Evolutionary conservation across 2,113 vertebrate genomes (phyloP).

Genomic region (Saimiri boliviensis): DNA sequence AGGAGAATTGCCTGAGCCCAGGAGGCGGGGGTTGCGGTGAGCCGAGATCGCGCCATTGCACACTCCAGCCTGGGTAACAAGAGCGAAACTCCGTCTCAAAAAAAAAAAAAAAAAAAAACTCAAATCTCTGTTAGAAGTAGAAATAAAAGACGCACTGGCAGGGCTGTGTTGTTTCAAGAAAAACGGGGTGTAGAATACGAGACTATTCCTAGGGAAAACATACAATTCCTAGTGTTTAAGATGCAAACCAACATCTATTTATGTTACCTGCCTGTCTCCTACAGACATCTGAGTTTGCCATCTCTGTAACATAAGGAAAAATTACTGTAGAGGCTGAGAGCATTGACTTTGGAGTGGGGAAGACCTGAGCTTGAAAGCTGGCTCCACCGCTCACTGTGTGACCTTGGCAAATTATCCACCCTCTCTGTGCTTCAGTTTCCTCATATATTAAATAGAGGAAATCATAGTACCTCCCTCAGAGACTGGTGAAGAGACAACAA

Average conservation of each 20-base stretch:
- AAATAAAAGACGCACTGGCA: not conserved
- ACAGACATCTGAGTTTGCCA: not conserved
- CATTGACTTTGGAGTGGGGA: not conserved
- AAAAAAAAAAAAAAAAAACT: too few species aligned
- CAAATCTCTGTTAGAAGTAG: not conserved
- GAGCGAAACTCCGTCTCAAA: too few species aligned
- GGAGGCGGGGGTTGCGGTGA: too few species aligned
- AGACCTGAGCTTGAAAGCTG: not conserved
- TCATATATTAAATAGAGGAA: not conserved
- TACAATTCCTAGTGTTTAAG: not conserved
- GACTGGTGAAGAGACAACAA: not conserved
- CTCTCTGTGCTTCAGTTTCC: not conserved
- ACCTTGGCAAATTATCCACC: not conserved
- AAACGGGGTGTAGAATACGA: not conserved
- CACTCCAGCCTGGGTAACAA: too few species aligned
- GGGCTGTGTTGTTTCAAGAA: not conserved
- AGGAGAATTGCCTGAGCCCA: too few species aligned
- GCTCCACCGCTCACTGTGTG: not conserved
- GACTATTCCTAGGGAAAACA: not conserved
- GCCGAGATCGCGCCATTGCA: too few species aligned
- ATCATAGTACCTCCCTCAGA: not conserved
- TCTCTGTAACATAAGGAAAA: not conserved
- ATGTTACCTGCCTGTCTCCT: not conserved
- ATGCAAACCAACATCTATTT: not conserved
- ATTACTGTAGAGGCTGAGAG: not conserved